Base-by-base conservation (phyloP, 1,140 invertebrate species). In the Pseudomyrmex flavicornis region DNA sequence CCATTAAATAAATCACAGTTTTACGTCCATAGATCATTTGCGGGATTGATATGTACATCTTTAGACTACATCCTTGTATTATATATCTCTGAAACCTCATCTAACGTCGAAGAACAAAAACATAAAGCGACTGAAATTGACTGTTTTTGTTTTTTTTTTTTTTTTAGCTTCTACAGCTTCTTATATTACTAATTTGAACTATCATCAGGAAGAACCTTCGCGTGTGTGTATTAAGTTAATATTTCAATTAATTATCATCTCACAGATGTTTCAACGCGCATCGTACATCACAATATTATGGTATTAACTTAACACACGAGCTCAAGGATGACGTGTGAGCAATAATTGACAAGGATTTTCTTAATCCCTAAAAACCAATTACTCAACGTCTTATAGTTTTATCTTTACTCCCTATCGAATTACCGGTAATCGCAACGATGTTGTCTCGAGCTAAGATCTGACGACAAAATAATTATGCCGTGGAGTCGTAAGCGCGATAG, bases 1-100 rank as follows among this genome's bases (percentile, higher is more conserved):
- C 52, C 52, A 69, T 58, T 58, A 79, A 79, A 79, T 79, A 70
- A 79, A 79, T 79, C 52, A 79, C 15, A 54, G 35, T 70, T 79
- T 70, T 20, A 44, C 58, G 35, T 70, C 65, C 52, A 69, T 79
- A 26, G 65, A 79, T 79, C 76, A 79, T 70, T 12, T 7, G 0
- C 52, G 20, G 20, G 12, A 70, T 70, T 79, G 59, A 69, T 79
- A 26, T 10, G 35, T 35, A 35, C 35, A 48, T 48, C 17, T 59
- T 70, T 79, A 22, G 65, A 10, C 15, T 69, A 79, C 13, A 48
- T 46, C 17, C 58, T 69, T 17, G 20, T 48, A 5, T 35, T 35
- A 35, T 35, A 35, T 35, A 13, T 52, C 50, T 22, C 22, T 22
- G 50, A 26, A 68, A 44, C 44, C n/a, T 9, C 9, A 66, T 7